Base-by-base conservation (phyloP, 2,797 vertebrate species). In the Myotis daubentonii region DNA sequence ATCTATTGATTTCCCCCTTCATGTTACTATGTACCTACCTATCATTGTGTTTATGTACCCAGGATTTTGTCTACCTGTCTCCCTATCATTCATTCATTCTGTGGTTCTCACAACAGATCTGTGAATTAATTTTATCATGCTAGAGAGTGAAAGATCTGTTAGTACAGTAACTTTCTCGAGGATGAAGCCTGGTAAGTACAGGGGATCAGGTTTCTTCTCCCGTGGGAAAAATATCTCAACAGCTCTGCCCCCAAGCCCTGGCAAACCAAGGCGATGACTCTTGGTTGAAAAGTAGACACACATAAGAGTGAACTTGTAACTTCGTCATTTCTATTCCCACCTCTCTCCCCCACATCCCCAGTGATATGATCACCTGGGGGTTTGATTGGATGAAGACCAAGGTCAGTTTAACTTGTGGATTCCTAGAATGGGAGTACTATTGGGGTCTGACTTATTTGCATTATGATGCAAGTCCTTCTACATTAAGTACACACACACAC, bases 81-180 rank as follows among this genome's bases (percentile, higher is more conserved):
- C 6, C 44, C 68, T 70, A 6, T 57, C 65, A 1, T 70, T n/a
- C 60, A 2, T 38, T 74, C 36, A 4, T 44, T 49, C 57, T 84
- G 12, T 55, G 2, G 44, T 81, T 68, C 71, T 71, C 28, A 79
- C 6, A 66, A 62, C 30, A 15, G 19, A 51, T n/a, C 20, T 72
- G 9, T 82, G 51, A 95, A 62, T 62, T 70, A 28, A 70, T 80
- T 81, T 87, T 72, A 72, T 81, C 15, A n/a, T 70, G 51, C 78
- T 49, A 87, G 55, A 91, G 9, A 30, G 10, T 33, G 33, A 60
- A 91, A 82, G 11, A 87, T 78, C 30, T 62, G 17, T 28, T 88
- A 51, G 60, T 71, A 51, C 57, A 66, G 19, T 25, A 70, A 25
- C 20, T 68, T 96, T 88, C n/a, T 93, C 4, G 38, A 79, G 30